phyloP scores from a whole-genome alignment of 2,113 vertebrate species.

The Sceloporus undulatus region DNA sequence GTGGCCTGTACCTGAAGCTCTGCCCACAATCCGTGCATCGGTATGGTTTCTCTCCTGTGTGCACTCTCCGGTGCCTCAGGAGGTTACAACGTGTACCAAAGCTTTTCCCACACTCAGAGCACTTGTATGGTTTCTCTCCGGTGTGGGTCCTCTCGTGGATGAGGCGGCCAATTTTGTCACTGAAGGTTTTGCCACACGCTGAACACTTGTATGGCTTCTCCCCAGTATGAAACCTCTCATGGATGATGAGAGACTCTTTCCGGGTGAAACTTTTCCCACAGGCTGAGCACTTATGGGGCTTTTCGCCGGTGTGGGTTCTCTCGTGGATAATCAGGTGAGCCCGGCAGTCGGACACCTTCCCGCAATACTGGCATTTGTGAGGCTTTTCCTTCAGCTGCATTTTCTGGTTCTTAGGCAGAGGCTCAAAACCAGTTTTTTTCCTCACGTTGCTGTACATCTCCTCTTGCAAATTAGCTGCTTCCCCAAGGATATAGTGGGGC shows the following conservation, averaged over 20 bases:
- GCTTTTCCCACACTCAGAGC: conserved; percentile 26
- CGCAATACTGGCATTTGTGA: conserved; percentile 29
- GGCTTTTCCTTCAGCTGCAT: conserved; percentile 4
- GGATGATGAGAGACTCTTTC: conserved; percentile 34
- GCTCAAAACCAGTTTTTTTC: background rate
- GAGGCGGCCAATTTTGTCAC: conserved; percentile 21
- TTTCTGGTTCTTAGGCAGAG: background rate
- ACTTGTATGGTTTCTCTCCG: background rate
- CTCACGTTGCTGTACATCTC: background rate
- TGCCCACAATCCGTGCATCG: background rate
- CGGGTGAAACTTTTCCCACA: conserved; percentile 30
- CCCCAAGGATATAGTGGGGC: background rate
- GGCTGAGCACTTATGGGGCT: conserved; percentile 11
- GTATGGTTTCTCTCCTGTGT: conserved; percentile 13
- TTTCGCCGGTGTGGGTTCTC: conserved; percentile 36
- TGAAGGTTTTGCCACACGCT: conserved; percentile 21
- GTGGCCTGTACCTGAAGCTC: conserved; percentile 8
- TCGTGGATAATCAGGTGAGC: conserved; percentile 22
- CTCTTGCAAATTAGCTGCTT: background rate
- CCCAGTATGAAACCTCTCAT: conserved; percentile 21
- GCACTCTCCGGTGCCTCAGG: conserved; percentile 17
- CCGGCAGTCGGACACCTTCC: conserved; percentile 4
- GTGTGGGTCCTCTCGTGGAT: conserved; percentile 27
- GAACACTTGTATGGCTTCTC: conserved; percentile 34
- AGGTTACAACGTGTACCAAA: conserved; percentile 28